phyloP scores from a whole-genome alignment of 2,888 invertebrate species.

The Merodon equestris region DNA sequence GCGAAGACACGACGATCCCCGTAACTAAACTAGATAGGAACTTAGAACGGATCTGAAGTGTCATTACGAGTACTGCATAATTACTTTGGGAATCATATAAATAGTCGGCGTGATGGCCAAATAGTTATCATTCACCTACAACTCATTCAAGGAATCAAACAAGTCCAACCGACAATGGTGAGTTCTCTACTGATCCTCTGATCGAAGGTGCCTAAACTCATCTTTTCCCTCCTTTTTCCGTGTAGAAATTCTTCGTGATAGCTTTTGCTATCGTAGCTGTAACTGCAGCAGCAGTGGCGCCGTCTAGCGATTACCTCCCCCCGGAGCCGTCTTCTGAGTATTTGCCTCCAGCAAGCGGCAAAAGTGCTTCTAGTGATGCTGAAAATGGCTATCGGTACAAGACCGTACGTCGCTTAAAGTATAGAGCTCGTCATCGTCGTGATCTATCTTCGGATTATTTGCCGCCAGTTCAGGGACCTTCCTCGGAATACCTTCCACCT shows the following conservation, averaged over 20 bases:
- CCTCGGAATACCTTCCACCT: constrained; percentile 74
- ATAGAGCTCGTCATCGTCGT: constrained; percentile 72
- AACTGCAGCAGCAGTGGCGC: constrained; percentile 71
- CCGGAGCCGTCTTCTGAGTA: constrained; percentile 67
- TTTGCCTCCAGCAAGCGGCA: constrained; percentile 62
- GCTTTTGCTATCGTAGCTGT: constrained; percentile 72
- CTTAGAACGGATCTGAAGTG: constrained; percentile 35
- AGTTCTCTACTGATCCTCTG: constrained; percentile 5
- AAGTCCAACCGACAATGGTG: constrained; percentile 47
- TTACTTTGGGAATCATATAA: constrained; percentile 51
- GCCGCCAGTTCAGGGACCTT: constrained; percentile 72
- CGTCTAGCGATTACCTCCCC: constrained; percentile 73
- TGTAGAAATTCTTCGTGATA: constrained; percentile 73
- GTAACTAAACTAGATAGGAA: constrained; percentile 1
- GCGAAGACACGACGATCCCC: neutral
- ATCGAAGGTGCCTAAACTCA: neutral
- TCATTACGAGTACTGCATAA: constrained; percentile 31
- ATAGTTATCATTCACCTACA: constrained; percentile 54
- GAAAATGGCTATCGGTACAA: constrained; percentile 75
- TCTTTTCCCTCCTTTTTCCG: neutral
- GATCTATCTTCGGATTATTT: constrained; percentile 74
- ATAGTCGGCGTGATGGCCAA: constrained; percentile 39
- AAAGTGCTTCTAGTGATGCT: constrained; percentile 66
- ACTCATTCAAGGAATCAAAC: constrained; percentile 8
- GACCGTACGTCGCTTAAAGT: constrained; percentile 72